Evolutionary conservation across 2,113 vertebrate genomes (phyloP).

Genomic region (Microtus oregoni): DNA sequence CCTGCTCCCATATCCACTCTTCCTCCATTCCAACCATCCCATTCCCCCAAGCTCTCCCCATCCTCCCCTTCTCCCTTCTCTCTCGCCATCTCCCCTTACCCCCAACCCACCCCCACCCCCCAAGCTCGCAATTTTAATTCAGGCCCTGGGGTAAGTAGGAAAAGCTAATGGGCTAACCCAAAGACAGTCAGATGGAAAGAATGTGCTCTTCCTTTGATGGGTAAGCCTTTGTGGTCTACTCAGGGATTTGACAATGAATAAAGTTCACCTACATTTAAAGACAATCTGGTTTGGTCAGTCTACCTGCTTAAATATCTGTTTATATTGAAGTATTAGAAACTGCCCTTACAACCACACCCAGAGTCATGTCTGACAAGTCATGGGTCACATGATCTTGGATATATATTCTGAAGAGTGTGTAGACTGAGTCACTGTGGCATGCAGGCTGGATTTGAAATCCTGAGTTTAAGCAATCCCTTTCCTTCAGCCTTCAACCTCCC

Average conservation of each 20-base stretch:
- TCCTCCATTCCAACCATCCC: too few relatives aligned
- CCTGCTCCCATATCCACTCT: too few relatives aligned
- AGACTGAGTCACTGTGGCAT: background rate
- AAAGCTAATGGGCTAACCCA: background rate
- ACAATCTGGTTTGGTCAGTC: background rate
- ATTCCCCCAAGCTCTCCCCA: too few relatives aligned
- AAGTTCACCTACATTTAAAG: background rate
- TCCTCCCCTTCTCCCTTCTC: too few relatives aligned
- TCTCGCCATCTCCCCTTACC: too few relatives aligned
- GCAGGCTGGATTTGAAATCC: background rate
- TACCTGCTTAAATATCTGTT: background rate
- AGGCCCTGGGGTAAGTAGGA: background rate
- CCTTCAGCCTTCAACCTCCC: background rate
- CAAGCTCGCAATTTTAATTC: background rate
- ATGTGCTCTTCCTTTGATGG: background rate
- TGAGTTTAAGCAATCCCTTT: background rate
- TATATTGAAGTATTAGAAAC: background rate
- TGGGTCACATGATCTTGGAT: background rate
- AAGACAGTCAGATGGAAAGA: background rate
- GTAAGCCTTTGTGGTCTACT: background rate
- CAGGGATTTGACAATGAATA: background rate
- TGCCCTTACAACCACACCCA: background rate
- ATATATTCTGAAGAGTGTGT: background rate
- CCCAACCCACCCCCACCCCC: too few relatives aligned
- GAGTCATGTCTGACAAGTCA: background rate